These are phyloP conservation scores for Catamblyrhynchus diadema DNA, from an alignment of 2,797 vertebrate species.

Conservation along the genomic window DNA sequence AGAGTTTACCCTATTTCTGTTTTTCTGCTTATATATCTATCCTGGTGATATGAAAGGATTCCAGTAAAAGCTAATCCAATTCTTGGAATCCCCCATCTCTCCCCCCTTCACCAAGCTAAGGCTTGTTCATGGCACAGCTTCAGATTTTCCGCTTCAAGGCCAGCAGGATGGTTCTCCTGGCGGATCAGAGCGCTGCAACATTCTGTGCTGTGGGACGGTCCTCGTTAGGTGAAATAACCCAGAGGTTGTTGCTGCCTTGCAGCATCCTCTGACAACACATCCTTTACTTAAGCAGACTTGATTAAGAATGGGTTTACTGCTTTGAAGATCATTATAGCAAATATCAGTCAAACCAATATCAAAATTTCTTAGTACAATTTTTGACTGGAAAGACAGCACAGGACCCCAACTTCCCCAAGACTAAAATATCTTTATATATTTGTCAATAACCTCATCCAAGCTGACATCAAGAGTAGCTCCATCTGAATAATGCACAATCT, in stretches of 20 bases:
- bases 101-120: not conserved
- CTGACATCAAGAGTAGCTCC: not conserved
- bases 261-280: not conserved
- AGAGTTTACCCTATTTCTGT: conserved; percentile 49
- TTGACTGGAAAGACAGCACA: conserved; percentile 14
- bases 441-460: conserved; percentile 12
- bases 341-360: conserved; percentile 53
- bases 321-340: conserved; percentile 54
- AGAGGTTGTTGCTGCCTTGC: not conserved
- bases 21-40: conserved; percentile 42
- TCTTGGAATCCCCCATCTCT: conserved; percentile 12
- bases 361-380: conserved; percentile 34
- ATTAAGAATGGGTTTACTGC: conserved; percentile 7
- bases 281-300: not conserved
- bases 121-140: not conserved
- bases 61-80: conserved; percentile 23
- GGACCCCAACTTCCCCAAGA: conserved; percentile 33
- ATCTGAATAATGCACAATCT: not conserved
- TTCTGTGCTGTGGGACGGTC: not conserved
- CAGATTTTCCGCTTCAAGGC: not conserved
- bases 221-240: conserved; percentile 45
- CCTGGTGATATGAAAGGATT: conserved; percentile 7
- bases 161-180: not conserved
- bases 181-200: not conserved
- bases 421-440: conserved; percentile 41